Evolutionary conservation across 2,797 vertebrate genomes (phyloP), one percentile per base, ranked within the genome.

Genomic region (Chlorospingus semifuscus): DNA sequence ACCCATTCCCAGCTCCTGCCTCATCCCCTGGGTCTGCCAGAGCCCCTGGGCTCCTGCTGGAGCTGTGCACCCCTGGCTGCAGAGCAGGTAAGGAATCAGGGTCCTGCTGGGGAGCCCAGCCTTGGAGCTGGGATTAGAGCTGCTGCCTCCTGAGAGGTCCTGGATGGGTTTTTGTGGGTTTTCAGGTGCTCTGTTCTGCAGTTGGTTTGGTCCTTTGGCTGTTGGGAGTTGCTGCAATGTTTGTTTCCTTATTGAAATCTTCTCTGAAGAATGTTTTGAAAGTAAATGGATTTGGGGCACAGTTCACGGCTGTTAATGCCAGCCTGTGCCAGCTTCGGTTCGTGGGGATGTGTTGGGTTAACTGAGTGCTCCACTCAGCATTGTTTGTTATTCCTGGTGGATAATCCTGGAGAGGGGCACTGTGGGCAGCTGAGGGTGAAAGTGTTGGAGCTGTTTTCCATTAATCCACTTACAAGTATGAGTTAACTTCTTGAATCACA

Each of bases 21-120:
- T 56, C 4, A 0, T 37, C 0, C 0, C 0, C 0, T 5, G n/a
- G 12, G 0, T 9, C 13, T 42, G 1, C 5, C 2, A 3, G 20
- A 46, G 11, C 20, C 3, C 7, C 7, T 15, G 34, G 6, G 7
- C 7, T 52, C 2, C 1, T 21, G 37, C 36, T 30, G 12, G 19
- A 13, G 7, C 11, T 39, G 12, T 80, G 41, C 18, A 4, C 12
- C 36, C 27, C 52, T 13, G 21, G 47, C 20, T 18, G 27, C 63
- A 56, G 76, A 2, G 0, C 5, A 8, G 53, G 53, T 57, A 24
- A 19, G 1, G 5, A 30, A 26, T 1, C 16, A 6, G 2, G 37
- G 12, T 5, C 26, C 22, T 44, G 20, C 3, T 60, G 30, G 15
- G 23, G 7, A 24, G 22, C 6, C 41, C 9, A 20, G 39, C 1